Conservation (phyloP, 2,113 vertebrate species). For the Misgurnus mizolepis region DNA sequence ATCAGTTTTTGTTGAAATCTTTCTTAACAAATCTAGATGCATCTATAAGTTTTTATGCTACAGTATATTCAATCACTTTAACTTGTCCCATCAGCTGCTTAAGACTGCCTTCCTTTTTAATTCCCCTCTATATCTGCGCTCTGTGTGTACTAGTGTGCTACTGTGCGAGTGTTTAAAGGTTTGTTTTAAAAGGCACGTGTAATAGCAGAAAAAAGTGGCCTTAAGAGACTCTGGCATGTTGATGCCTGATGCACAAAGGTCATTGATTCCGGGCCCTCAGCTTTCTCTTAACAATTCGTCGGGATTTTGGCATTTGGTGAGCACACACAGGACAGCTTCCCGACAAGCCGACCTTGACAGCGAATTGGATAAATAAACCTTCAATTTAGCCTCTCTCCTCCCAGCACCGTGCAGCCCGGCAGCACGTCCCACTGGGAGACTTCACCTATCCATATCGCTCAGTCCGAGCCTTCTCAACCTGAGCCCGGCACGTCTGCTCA, state of each 20-base stretch:
- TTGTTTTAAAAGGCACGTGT: slow-evolving; percentile 79
- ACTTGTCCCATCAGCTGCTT: neutral
- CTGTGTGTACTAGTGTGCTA: slow-evolving; percentile 22
- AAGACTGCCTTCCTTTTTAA: neutral
- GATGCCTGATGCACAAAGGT: slow-evolving; percentile 95
- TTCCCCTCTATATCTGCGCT: neutral
- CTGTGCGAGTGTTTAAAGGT: neutral
- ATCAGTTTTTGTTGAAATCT: neutral
- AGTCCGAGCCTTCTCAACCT: slow-evolving; percentile 80
- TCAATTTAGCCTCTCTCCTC: slow-evolving; percentile 94
- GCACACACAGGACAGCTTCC: slow-evolving; percentile 95
- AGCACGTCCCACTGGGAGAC: slow-evolving; percentile 90
- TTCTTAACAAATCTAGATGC: neutral
- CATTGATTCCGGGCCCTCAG: slow-evolving; percentile 87
- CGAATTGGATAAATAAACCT: slow-evolving; percentile 99
- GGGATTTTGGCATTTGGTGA: slow-evolving; percentile 99
- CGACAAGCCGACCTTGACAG: slow-evolving; percentile 99
- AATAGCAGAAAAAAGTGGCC: slow-evolving; percentile 86
- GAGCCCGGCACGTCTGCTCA: slow-evolving; percentile 73
- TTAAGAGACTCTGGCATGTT: slow-evolving; percentile 88
- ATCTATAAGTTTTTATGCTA: neutral
- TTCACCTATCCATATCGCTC: slow-evolving; percentile 99
- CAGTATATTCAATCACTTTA: neutral
- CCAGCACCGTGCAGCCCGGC: slow-evolving; percentile 78
- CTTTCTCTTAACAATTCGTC: slow-evolving; percentile 89